Base-by-base conservation (phyloP, 2,113 vertebrate species). In the Tychaedon coryphoeus region DNA sequence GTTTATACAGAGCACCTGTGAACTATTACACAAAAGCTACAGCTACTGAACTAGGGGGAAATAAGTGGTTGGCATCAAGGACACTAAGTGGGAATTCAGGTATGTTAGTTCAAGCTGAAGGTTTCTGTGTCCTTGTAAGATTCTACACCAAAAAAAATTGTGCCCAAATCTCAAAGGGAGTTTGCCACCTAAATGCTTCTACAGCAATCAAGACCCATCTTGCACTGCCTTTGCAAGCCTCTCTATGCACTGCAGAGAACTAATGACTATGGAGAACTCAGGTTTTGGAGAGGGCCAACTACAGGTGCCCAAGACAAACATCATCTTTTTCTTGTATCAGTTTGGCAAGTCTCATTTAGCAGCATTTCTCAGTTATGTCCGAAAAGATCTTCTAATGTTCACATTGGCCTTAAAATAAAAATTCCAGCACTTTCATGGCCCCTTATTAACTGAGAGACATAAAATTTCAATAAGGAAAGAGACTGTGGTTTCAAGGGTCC, bases 381-480 rank as follows among this genome's bases (percentile, higher is more conserved):
- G 29, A 65, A 84, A 81, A 88, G 25, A 58, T n/a, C 48, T 75
- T 74, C 62, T 23, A 85, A 75, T 5, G 0, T 53, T 76, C 67
- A 65, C 31, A 31, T 26, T 78, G 34, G 64, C 77, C 40, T 66
- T 93, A 73, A 90, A 74, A 81, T 81, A 96, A 92, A 76, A 90
- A 92, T 61, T 65, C 45, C 71, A 84, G 38, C 28, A 57, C 23
- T 76, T 89, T 48, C 64, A 79, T 51, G 47, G 53, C 12, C 42
- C 29, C 28, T 57, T 84, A 88, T 86, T 95, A 92, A 93, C 28
- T 17, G 33, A 85, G 69, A 82, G 42, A 86, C 33, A 95, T 65
- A 95, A 86, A 70, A 87, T 95, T 90, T 93, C 79, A 94, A n/a
- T 70, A 81, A 72, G 54, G 60, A 96, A 88, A 83, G 56, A 74